Percentiles rank a stretch among this genome's conserved stretches.
phyloP scores from a whole-genome alignment of 2,797 vertebrate genomes.

The Hypotaenidia okinawae region DNA sequence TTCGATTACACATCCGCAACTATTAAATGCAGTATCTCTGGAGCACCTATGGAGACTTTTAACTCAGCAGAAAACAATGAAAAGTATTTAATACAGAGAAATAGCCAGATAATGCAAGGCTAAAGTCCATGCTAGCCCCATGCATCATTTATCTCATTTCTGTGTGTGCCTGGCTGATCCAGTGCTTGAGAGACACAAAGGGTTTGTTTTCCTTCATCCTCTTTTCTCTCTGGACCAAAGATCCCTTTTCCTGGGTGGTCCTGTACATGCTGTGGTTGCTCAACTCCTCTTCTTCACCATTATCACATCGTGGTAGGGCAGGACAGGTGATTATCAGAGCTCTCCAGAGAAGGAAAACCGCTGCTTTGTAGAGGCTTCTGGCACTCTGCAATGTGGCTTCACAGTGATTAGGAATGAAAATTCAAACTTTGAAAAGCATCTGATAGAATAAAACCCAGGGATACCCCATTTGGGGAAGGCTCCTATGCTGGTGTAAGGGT shows the following conservation, averaged over 20 bases:
- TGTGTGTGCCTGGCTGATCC: not conserved
- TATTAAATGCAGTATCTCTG: not conserved
- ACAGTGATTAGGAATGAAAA: not conserved
- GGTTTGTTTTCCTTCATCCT: slow-evolving; percentile 8
- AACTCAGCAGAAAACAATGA: slow-evolving; percentile 10
- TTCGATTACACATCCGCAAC: slow-evolving; percentile 36
- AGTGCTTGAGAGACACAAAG: not conserved
- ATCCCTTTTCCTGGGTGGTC: not conserved
- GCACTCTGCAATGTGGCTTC: not conserved
- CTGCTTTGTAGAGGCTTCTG: not conserved
- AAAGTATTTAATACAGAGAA: not conserved
- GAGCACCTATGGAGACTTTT: not conserved
- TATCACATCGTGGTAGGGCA: not conserved
- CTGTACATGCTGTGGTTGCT: not conserved
- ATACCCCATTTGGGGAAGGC: not conserved
- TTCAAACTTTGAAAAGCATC: not conserved
- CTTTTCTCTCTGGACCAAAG: slow-evolving; percentile 15
- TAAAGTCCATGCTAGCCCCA: not conserved
- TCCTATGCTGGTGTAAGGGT: not conserved
- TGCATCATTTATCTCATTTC: slow-evolving; percentile 1
- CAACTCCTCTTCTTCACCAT: accelerated
- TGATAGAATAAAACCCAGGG: not conserved
- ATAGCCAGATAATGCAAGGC: not conserved
- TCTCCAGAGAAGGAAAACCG: not conserved
- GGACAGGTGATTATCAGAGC: not conserved